phyloP scores from a whole-genome alignment of 2,888 invertebrate species.

The Seladonia tumulorum region DNA sequence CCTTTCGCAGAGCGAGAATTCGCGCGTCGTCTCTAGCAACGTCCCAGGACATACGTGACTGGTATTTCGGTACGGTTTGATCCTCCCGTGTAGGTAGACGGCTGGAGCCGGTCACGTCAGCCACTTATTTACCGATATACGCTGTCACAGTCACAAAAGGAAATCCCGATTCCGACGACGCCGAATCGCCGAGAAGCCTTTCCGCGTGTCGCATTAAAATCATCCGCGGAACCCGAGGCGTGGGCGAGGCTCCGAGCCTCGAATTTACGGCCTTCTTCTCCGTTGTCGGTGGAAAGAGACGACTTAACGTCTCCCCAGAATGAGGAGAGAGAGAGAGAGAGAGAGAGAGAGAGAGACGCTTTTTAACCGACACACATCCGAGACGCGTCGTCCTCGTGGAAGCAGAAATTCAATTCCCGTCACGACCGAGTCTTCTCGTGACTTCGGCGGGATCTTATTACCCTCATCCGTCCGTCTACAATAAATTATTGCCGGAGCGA shows the following conservation, averaged over 20 bases:
- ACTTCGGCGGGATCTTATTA: constrained; percentile 7
- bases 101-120: constrained; percentile 51
- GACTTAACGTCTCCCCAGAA: constrained; percentile 27
- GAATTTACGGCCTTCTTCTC: constrained; percentile 40
- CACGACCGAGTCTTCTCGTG: constrained; percentile 21
- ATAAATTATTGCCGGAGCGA: constrained; percentile 10
- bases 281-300: not conserved
- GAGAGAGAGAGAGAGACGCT: constrained; percentile 11
- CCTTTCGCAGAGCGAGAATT: constrained; percentile 36
- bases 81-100: constrained; percentile 30
- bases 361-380: constrained; percentile 23
- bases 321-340: not conserved
- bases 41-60: constrained; percentile 62
- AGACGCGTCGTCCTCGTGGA: not conserved
- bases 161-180: constrained; percentile 48
- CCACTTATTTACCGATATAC: constrained; percentile 70
- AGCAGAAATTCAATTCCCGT: constrained; percentile 38
- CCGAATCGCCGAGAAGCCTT: constrained; percentile 45
- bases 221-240: constrained; percentile 33
- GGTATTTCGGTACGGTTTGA: constrained; percentile 55
- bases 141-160: constrained; percentile 61
- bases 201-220: constrained; percentile 58
- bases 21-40: constrained; percentile 47
- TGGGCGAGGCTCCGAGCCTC: constrained; percentile 16
- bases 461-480: not conserved